Conservation (phyloP, 2,797 vertebrate species). For the Rhinella marina region DNA sequence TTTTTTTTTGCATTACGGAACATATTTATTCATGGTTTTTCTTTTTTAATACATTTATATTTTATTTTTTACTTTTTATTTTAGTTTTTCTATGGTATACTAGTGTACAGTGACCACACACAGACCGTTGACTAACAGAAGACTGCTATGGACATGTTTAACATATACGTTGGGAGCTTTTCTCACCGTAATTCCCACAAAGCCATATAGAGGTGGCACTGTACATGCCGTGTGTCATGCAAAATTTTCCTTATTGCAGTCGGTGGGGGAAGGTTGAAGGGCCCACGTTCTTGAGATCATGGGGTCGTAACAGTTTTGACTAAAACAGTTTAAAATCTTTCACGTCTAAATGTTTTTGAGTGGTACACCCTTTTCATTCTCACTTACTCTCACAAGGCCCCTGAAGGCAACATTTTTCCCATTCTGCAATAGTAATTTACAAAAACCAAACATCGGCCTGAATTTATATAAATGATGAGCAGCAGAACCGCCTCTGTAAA, state of each 20-base stretch:
- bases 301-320: not conserved
- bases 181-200: not conserved
- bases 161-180: too few relatives aligned
- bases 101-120: too few relatives aligned
- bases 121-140: too few relatives aligned
- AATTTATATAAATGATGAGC: not conserved
- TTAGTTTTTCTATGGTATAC: too few relatives aligned
- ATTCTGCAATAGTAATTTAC: not conserved
- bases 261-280: not conserved
- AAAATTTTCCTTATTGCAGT: not conserved
- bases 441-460: not conserved
- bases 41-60: too few relatives aligned
- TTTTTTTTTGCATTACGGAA: too few relatives aligned
- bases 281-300: not conserved
- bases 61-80: too few relatives aligned
- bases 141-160: too few relatives aligned
- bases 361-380: not conserved
- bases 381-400: not conserved
- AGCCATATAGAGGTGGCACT: not conserved
- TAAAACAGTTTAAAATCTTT: not conserved
- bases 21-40: too few relatives aligned
- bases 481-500: not conserved
- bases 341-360: not conserved
- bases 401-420: not conserved
- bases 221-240: not conserved